These are phyloP conservation scores for Panurus biarmicus DNA, from an alignment of 2,113 vertebrate genomes.

Conservation along the genomic window DNA sequence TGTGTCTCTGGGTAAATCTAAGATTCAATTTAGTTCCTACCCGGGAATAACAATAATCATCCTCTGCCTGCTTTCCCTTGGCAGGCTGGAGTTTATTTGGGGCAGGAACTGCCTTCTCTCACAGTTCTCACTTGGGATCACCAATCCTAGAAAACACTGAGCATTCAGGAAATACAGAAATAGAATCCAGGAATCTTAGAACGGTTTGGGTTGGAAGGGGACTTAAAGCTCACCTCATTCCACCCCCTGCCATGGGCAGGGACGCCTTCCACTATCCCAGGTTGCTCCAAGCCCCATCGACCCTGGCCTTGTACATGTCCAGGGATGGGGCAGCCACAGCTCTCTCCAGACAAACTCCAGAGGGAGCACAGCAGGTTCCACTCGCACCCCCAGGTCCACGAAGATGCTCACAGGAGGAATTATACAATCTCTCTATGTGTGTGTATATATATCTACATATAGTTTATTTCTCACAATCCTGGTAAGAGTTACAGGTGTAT, in stretches of 20 bases:
- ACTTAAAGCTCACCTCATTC: not conserved
- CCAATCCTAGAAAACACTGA: not conserved
- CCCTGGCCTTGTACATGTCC: not conserved
- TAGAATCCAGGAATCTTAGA: not conserved
- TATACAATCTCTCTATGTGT: conserved; percentile 51
- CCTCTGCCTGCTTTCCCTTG: not conserved
- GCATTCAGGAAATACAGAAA: not conserved
- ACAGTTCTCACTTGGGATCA: not conserved
- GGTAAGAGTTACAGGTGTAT: conserved; percentile 68
- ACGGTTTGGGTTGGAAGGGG: not conserved
- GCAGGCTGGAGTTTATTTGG: not conserved
- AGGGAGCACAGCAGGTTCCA: not conserved
- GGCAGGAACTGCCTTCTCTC: not conserved
- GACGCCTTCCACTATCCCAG: not conserved
- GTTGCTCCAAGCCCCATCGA: not conserved
- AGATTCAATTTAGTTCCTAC: not conserved
- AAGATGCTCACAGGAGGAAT: conserved; percentile 30
- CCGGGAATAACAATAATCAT: not conserved
- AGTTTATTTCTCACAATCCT: conserved; percentile 72
- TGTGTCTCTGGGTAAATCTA: not conserved
- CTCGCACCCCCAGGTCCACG: not conserved
- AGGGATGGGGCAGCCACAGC: not conserved
- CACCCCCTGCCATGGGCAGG: not conserved
- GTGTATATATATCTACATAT: conserved; percentile 52
- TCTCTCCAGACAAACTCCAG: not conserved